Base-by-base conservation (phyloP, 2,888 invertebrate species). In the Dynastes tityus region DNA sequence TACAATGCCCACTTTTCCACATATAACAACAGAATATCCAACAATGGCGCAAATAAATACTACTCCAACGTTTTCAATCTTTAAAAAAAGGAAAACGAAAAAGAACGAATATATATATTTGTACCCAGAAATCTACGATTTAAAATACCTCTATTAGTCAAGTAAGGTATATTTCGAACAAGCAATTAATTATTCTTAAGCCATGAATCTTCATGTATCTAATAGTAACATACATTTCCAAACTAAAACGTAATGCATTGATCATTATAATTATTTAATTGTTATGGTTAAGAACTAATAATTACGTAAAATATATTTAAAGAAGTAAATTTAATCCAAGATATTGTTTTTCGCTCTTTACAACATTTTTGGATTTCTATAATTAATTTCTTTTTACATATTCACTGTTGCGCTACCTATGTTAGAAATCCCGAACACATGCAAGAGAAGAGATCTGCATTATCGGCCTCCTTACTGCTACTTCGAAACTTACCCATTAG, bases 1-100 rank as follows among this genome's bases (percentile, higher is more conserved):
- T 9, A 45, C 45, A 45, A 16, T 4, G 4, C 55, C 55, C 22
- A 55, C 55, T 16, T 55, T 22, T 22, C 55, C 9, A 22, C 55
- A 55, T 45, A 45, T 45, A 55, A 55, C 22, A 55, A 55, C 55
- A 22, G 4, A 16, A 22, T 8, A 55, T 4, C 22, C 22, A 8
- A 55, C 55, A 55, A 55, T 55, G 9, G 55, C 3, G 55, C 55
- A n/a, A 55, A 55, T 55, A 55, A 55, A 55, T 55, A n/a, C 55
- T 27, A 16, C 4, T 2, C 5, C 22, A 22, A 8, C 22, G 22
- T 55, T 55, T 55, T 22, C 55, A n/a, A n/a, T 55, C 16, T 6
- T 22, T 22, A 55, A 55, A 22, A 16, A 16, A 16, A 6, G 4
- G 55, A 55, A 5, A 4, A 16, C 16, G 16, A 16, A 16, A 16